phyloP scores from a whole-genome alignment of 2,797 vertebrate genomes.

The Anableps anableps region DNA sequence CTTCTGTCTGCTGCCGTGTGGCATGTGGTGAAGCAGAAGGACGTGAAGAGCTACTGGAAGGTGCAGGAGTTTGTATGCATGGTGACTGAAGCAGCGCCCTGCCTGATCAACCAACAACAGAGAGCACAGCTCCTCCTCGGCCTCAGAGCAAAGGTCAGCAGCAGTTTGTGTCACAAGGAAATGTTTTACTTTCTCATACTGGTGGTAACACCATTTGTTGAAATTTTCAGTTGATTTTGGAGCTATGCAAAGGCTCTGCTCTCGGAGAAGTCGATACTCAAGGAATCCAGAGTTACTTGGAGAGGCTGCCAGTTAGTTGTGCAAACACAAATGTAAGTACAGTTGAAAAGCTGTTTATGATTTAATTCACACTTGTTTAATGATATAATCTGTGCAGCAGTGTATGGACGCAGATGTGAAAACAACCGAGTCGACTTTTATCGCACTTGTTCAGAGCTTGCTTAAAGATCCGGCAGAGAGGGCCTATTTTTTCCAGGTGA shows the following conservation, averaged over 20 bases:
- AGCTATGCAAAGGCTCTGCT: conserved; percentile 76
- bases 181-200: not conserved
- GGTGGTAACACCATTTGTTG: conserved; percentile 3
- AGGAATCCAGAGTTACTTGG: conserved; percentile 69
- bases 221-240: conserved; percentile 76
- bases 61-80: conserved; percentile 82
- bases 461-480: conserved; percentile 80
- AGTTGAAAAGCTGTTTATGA: not conserved
- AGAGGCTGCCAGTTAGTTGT: conserved; percentile 65
- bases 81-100: conserved; percentile 79
- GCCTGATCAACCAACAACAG: conserved; percentile 81
- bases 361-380: not conserved
- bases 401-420: conserved; percentile 75
- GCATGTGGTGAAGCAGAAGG: conserved; percentile 78
- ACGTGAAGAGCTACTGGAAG: conserved; percentile 79
- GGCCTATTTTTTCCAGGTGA: conserved; percentile 83
- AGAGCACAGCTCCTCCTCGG: conserved; percentile 75
- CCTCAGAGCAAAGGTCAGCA: conserved; percentile 71
- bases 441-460: conserved; percentile 81
- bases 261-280: conserved; percentile 61
- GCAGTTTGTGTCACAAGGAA: not conserved
- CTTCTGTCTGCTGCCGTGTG: conserved; percentile 84
- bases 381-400: conserved; percentile 49
- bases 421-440: conserved; percentile 80
- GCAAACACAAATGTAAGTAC: conserved; percentile 63